Conservation (phyloP, 2,113 vertebrate genomes). For the Platichthys stellatus region DNA sequence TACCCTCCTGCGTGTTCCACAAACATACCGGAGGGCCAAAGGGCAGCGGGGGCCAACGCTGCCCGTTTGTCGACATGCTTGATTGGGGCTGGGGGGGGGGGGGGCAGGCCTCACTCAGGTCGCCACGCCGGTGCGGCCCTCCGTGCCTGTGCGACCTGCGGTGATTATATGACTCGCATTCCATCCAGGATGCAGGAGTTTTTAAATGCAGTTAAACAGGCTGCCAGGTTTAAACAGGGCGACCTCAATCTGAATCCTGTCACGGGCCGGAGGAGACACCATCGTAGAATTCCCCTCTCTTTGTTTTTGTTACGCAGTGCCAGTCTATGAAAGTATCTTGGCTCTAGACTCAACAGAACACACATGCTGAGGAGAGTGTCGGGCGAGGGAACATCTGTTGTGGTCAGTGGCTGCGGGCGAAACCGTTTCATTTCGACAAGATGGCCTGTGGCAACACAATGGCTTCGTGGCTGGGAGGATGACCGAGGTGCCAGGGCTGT, state of each 20-base stretch:
- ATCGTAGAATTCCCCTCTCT: conserved; percentile 69
- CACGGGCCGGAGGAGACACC: conserved; percentile 60
- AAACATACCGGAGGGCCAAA: conserved; percentile 68
- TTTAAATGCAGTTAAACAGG: conserved; percentile 50
- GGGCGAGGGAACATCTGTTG: conserved; percentile 77
- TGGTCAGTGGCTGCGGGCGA: conserved; percentile 78
- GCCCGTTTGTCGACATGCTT: conserved; percentile 52
- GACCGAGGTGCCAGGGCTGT: conserved; percentile 63
- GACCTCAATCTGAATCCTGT: conserved; percentile 57
- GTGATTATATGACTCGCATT: conserved; percentile 52
- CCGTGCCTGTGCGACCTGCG: conserved; percentile 50
- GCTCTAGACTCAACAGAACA: conserved; percentile 81
- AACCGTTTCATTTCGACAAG: conserved; percentile 73
- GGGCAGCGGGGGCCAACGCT: conserved; percentile 50
- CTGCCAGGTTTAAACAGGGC: conserved; percentile 47
- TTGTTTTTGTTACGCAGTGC: conserved; percentile 74
- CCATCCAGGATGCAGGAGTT: conserved; percentile 28
- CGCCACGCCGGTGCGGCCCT: conserved; percentile 38
- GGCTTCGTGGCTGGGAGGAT: conserved; percentile 73
- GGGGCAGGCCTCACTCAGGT: conserved; percentile 28
- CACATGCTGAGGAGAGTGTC: conserved; percentile 73
- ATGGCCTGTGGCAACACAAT: conserved; percentile 76
- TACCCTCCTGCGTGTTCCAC: conserved; percentile 68
- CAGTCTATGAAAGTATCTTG: conserved; percentile 74
- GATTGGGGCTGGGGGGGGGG: conserved; percentile 25